Evolutionary conservation across 2,888 invertebrate species (phyloP), one percentile per base, ranked within the genome.

Genomic region (Acanthosepion lycidas): DNA sequence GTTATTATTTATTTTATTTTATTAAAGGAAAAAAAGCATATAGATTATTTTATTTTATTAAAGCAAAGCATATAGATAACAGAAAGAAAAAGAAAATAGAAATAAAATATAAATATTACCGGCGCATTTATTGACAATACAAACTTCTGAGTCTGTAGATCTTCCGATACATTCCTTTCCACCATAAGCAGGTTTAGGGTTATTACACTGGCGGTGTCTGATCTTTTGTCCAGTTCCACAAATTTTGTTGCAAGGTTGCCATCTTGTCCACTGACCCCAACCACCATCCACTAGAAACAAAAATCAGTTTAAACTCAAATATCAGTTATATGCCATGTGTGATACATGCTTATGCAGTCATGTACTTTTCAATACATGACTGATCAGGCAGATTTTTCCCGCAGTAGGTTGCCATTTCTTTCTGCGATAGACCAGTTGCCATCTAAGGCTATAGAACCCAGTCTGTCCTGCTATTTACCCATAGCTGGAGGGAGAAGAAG

Each of bases 231-330:
- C 98, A 20, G 96, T 96, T 18, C 97, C 98, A 96, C 98, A 98
- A 5, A 97, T 96, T 55, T 96, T 97, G 5, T 97, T 97, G 96
- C 98, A 98, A 6, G 96, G 96, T 23, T 97, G 97, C 98, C 98
- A 98, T 9, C 96, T 95, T 20, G 97, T 96, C 98, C 98, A 98
- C 0, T 95, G 95, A 91, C 97, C 97, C 98, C 98, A 97, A 53
- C 95, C 95, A 92, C 96, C 96, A 94, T 96, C 95, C 59, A 96
- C 95, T 96, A 94, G 18, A 94, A 20, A 91, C 53, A 92, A 20
- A 94, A 93, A 18, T 51, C 64, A 92, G 64, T 91, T 3, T 33
- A 59, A 33, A 48, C 20, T 64, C 9, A 48, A 42, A 42, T 42
- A 42, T 42, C 42, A 42, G 42, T 42, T 42, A 42, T 42, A 42